phyloP scores from a whole-genome alignment of 2,797 vertebrate species.

The Poeciliopsis turneri region DNA sequence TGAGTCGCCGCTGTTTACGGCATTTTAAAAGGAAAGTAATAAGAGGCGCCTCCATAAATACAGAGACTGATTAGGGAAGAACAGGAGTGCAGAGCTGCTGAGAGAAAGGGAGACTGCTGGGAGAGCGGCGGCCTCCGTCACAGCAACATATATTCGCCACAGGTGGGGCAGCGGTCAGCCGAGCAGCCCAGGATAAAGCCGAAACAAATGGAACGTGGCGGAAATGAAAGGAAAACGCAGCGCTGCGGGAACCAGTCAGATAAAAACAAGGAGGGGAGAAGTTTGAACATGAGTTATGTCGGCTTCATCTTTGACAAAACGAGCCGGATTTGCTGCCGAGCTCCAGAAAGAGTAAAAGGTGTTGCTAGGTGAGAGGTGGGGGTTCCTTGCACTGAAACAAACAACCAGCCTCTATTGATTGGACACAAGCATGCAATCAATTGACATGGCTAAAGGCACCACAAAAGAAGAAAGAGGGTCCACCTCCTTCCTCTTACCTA shows the following conservation, averaged over 20 bases:
- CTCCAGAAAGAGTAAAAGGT: slow-evolving; percentile 15
- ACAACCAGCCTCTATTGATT: slow-evolving; percentile 66
- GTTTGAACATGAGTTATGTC: neutral
- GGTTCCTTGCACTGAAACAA: slow-evolving; percentile 50
- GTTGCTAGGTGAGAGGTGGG: slow-evolving; percentile 30
- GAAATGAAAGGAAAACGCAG: slow-evolving; percentile 4
- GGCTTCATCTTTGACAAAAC: neutral
- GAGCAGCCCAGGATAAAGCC: slow-evolving; percentile 29
- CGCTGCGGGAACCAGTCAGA: neutral
- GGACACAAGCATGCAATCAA: slow-evolving; percentile 71
- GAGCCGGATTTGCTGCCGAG: slow-evolving; percentile 10
- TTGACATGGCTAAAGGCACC: slow-evolving; percentile 61
- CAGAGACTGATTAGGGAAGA: neutral
- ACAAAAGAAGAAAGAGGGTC: slow-evolving; percentile 52
- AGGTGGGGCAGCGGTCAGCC: slow-evolving; percentile 22
- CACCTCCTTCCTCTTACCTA: neutral
- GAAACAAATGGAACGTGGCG: neutral
- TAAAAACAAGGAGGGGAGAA: slow-evolving; percentile 3
- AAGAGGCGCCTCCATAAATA: neutral
- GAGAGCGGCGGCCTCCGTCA: slow-evolving; percentile 29
- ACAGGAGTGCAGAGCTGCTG: neutral
- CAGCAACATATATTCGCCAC: slow-evolving; percentile 11
- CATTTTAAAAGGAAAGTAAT: neutral
- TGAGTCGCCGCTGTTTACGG: neutral
- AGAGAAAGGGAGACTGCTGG: slow-evolving; percentile 30